Conservation (phyloP, 1,140 invertebrate genomes). For the Mizuhopecten yessoensis region DNA sequence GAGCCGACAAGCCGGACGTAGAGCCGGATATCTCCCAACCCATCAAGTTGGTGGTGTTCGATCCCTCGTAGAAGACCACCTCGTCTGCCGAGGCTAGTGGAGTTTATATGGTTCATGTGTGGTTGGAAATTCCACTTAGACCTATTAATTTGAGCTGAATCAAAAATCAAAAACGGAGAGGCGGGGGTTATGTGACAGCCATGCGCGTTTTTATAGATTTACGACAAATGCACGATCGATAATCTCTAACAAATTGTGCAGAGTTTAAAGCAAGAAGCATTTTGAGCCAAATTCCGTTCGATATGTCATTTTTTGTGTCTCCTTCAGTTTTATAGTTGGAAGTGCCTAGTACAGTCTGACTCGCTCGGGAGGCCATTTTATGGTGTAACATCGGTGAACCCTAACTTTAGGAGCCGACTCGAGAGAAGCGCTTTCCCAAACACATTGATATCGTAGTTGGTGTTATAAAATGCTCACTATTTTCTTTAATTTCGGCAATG, state of each 20-base stretch:
- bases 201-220: slow-evolving; percentile 5
- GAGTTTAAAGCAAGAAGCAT: slow-evolving; percentile 27
- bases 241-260: slow-evolving; percentile 28
- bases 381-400: not conserved
- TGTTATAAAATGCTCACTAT: too few species aligned
- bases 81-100: slow-evolving; percentile 5
- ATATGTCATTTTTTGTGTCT: slow-evolving; percentile 39
- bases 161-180: slow-evolving; percentile 38
- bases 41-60: slow-evolving; percentile 24
- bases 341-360: not conserved
- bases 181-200: slow-evolving; percentile 9
- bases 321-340: not conserved
- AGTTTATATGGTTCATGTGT: slow-evolving; percentile 39
- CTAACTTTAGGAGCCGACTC: not conserved
- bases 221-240: slow-evolving; percentile 12
- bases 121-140: slow-evolving; percentile 30
- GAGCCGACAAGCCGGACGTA: slow-evolving; percentile 14
- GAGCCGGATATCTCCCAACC: slow-evolving; percentile 21
- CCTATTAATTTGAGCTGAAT: slow-evolving; percentile 34
- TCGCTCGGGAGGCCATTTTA: not conserved
- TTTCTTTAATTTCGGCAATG: too few species aligned
- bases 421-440: too few species aligned
- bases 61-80: not conserved
- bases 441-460: too few species aligned
- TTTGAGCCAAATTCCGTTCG: slow-evolving; percentile 25